A percentile compares a stretch with the other conserved stretches of the same genome.
These are phyloP conservation scores for Aphidius colemani DNA, from an alignment of 2,888 invertebrate species.

Conservation along the genomic window DNA sequence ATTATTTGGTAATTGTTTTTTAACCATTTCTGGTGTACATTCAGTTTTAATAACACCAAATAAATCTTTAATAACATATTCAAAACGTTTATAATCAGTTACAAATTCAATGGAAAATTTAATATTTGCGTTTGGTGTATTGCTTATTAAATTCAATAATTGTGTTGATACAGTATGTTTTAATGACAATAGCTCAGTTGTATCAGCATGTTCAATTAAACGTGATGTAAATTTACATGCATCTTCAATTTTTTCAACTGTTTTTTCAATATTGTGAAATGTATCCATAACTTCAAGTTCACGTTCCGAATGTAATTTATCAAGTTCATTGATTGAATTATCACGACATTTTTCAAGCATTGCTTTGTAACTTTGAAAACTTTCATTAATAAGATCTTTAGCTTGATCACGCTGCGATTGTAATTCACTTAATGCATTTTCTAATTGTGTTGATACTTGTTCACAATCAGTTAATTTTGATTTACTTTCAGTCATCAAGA, in stretches of 20 bases:
- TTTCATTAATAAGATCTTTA: slow-evolving; percentile 79
- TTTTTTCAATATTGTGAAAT: slow-evolving; percentile 81
- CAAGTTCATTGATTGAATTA: slow-evolving; percentile 73
- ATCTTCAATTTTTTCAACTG: slow-evolving; percentile 82
- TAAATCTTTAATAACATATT: slow-evolving; percentile 66
- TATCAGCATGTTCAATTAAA: slow-evolving; percentile 82
- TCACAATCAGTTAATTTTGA: slow-evolving; percentile 77
- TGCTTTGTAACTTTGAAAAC: slow-evolving; percentile 79
- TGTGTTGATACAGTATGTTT: slow-evolving; percentile 80
- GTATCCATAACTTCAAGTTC: slow-evolving; percentile 90
- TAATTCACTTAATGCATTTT: slow-evolving; percentile 81
- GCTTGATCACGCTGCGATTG: slow-evolving; percentile 87
- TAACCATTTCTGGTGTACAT: slow-evolving; percentile 54
- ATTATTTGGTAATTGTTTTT: slow-evolving; percentile 49
- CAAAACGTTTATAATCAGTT: slow-evolving; percentile 79
- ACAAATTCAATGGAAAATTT: slow-evolving; percentile 81
- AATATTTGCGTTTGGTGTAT: slow-evolving; percentile 80
- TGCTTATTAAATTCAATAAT: slow-evolving; percentile 77
- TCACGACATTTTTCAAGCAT: slow-evolving; percentile 82
- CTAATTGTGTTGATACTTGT: slow-evolving; percentile 75
- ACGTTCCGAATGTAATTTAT: slow-evolving; percentile 78
- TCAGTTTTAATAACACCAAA: slow-evolving; percentile 79
- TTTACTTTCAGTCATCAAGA: slow-evolving; percentile 75
- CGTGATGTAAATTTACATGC: slow-evolving; percentile 84
- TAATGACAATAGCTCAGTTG: slow-evolving; percentile 81